These are phyloP conservation scores for Gibbula magus DNA, from an alignment of 2,888 invertebrate species.

Conservation along the genomic window DNA sequence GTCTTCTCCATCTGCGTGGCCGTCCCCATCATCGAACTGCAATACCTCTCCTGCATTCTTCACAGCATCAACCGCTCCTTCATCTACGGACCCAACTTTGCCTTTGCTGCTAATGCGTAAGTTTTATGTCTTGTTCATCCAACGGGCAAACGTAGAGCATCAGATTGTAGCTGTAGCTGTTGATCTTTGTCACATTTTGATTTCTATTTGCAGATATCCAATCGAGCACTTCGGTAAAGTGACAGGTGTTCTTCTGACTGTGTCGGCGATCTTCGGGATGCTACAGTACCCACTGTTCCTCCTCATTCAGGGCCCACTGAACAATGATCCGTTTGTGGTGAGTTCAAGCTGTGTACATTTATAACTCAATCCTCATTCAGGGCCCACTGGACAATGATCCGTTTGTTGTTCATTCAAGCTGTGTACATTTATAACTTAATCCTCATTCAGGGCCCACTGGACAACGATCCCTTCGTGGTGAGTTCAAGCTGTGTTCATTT, in stretches of 20 bases:
- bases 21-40: slow-evolving; percentile 49
- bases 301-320: slow-evolving; percentile 46
- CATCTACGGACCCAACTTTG: slow-evolving; percentile 53
- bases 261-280: slow-evolving; percentile 45
- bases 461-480: not conserved
- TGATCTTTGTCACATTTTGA: not conserved
- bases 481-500: no score
- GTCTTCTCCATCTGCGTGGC: slow-evolving; percentile 42
- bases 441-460: slow-evolving; percentile 41
- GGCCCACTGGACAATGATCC: slow-evolving; percentile 41
- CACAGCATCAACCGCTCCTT: slow-evolving; percentile 49
- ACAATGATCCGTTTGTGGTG: slow-evolving; percentile 38
- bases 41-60: slow-evolving; percentile 47
- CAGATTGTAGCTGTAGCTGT: no score
- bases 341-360: slow-evolving; percentile 39
- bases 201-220: slow-evolving; percentile 41
- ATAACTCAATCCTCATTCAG: slow-evolving; percentile 44
- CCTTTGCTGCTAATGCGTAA: slow-evolving; percentile 54
- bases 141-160: not conserved
- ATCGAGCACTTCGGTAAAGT: slow-evolving; percentile 51
- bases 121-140: slow-evolving; percentile 15
- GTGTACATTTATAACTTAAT: slow-evolving; percentile 34
- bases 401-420: slow-evolving; percentile 30
- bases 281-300: slow-evolving; percentile 51
- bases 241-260: slow-evolving; percentile 48